Evolutionary conservation across 2,888 invertebrate genomes (phyloP).

Genomic region (Leuctra nigra): DNA sequence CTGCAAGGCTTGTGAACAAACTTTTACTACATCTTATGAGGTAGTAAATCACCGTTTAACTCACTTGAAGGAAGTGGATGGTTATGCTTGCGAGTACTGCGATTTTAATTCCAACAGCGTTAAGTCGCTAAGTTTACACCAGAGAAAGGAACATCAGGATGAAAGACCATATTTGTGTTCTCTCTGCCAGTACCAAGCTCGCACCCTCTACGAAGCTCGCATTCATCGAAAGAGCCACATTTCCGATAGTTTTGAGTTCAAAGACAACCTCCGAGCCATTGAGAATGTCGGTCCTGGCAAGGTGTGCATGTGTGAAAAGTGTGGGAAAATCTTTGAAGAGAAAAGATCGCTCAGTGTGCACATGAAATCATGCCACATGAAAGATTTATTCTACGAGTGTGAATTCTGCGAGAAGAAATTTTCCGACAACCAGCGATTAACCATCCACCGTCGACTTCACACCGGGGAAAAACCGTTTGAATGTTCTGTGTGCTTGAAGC

Average conservation of each 20-base stretch:
- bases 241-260: not conserved
- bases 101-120: slow-evolving; percentile 19
- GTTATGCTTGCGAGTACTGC: slow-evolving; percentile 28
- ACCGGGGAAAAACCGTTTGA: slow-evolving; percentile 29
- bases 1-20: slow-evolving; percentile 27
- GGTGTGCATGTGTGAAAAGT: slow-evolving; percentile 23
- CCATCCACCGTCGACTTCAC: slow-evolving; percentile 25
- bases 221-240: slow-evolving; percentile 26
- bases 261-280: not conserved
- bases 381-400: slow-evolving; percentile 20
- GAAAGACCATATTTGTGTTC: slow-evolving; percentile 29
- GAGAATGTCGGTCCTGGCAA: not conserved
- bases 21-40: slow-evolving; percentile 27
- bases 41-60: slow-evolving; percentile 25
- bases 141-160: slow-evolving; percentile 26
- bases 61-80: slow-evolving; percentile 22
- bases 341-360: slow-evolving; percentile 19
- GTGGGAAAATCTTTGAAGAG: slow-evolving; percentile 19
- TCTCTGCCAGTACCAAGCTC: slow-evolving; percentile 24
- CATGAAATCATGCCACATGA: slow-evolving; percentile 10
- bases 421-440: slow-evolving; percentile 25
- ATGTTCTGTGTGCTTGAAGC: slow-evolving; percentile 27
- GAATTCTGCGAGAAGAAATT: slow-evolving; percentile 26
- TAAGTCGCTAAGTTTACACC: slow-evolving; percentile 23
- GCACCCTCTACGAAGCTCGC: slow-evolving; percentile 29